These are phyloP conservation scores for Corythoichthys haematopterus DNA, from an alignment of 2,113 vertebrate species.

Conservation along the genomic window DNA sequence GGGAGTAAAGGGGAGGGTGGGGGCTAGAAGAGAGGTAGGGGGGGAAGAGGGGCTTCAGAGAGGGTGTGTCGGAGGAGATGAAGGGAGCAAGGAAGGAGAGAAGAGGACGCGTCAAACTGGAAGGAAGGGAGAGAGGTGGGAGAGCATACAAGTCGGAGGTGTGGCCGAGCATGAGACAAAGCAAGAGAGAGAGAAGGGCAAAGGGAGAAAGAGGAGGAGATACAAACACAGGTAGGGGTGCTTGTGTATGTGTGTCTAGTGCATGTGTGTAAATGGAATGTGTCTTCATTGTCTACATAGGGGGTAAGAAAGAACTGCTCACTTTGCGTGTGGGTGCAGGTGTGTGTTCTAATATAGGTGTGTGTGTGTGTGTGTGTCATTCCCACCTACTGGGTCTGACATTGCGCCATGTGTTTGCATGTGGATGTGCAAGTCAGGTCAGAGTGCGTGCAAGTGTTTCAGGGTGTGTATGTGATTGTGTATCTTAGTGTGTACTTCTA, in stretches of 20 bases:
- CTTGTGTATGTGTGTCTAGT: slow-evolving; percentile 34
- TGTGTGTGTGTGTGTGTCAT: slow-evolving; percentile 1
- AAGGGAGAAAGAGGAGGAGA: slow-evolving; percentile 21
- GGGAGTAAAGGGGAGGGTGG: background rate
- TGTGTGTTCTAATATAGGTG: slow-evolving; percentile 5
- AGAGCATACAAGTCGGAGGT: background rate
- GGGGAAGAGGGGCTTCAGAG: background rate
- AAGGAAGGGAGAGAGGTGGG: background rate
- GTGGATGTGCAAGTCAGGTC: slow-evolving; percentile 5
- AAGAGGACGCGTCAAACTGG: background rate
- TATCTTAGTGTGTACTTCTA: no score
- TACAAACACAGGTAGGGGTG: slow-evolving; percentile 18
- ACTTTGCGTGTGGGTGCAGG: background rate
- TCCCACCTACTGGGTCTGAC: background rate
- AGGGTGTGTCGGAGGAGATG: background rate
- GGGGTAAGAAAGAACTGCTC: slow-evolving; percentile 46
- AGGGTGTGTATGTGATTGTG: background rate
- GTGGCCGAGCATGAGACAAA: slow-evolving; percentile 2
- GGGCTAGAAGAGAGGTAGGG: background rate
- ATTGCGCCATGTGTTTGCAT: background rate
- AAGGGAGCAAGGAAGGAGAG: background rate
- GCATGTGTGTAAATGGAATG: slow-evolving; percentile 41
- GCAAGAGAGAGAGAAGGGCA: slow-evolving; percentile 14
- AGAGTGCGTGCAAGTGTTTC: background rate
- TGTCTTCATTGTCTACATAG: slow-evolving; percentile 47